Base-by-base conservation (phyloP, 30 jellyfish, hydroid and myxozoan species). In the Cassiopea xamachana region DNA sequence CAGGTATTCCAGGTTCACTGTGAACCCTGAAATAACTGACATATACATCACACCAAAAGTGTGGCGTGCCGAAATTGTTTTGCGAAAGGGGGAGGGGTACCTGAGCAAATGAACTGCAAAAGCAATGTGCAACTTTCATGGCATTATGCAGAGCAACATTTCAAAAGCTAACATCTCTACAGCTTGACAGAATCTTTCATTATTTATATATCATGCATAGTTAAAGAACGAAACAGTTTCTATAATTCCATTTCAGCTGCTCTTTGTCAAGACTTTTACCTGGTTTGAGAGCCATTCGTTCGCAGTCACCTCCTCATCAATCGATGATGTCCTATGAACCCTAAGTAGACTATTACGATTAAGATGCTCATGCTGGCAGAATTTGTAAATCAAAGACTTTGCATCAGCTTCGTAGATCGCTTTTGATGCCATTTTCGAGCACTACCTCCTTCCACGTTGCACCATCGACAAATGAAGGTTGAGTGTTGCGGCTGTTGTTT, bases 381-480 rank as follows among this genome's bases (percentile, higher is more conserved):
- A 85, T 39, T 60, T 68, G 60, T 81, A 62, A 1, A 95, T 79
- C 39, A 95, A 85, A 1, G 95, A 45, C 75, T 95, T 95, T 15
- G 98, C 99, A 82, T 91, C 98, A 44, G 94, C 97, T 75, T 95
- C 99, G 81, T 77, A 79, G 76, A 95, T 95, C 67, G 97, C 98
- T 82, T 95, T 95, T 4, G 99, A 87, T 43, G 98, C 95, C 99
- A 95, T 95, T 47, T 79, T 82, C 44, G 46, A 13, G 43, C 13
- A 51, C 79, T 18, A 43, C 27, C 43, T 2, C 43, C 74, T 64
- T 64, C 74, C 74, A 64, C 74, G 74, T 64, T 64, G 8, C 74
- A 64, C 19, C 43, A 64, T 64, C 74, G 43, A 64, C 8, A 55
- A 55, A 13, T 64, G 27, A 64, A 64, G 19, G 15, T 17, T 4